Base-by-base conservation (phyloP, 2,113 vertebrate species). In the Ceuthmochares aereus region DNA sequence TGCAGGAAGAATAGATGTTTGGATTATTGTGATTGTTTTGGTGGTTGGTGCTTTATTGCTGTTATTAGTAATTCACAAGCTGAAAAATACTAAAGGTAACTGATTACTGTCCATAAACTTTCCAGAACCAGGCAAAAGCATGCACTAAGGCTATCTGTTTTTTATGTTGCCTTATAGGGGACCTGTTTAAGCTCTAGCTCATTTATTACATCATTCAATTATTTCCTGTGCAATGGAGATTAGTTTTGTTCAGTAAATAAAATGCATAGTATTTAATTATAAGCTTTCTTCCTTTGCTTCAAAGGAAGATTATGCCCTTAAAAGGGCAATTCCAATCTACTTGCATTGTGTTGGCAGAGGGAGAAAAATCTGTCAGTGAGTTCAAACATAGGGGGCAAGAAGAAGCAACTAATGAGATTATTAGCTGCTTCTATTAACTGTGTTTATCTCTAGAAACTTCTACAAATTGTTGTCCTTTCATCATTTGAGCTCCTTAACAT, bases 21-120 rank as follows among this genome's bases (percentile, higher is more conserved):
- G 30, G 32, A 5, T 59, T 74, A 9, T 7, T 81, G 27, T 2
- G 0, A 2, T 64, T 23, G 0, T 30, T 47, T 5, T 54, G 3
- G 2, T n/a, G 0, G 0, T 5, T 12, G 2, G 0, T 54, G 23
- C 4, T 1, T 4, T 60, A 9, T 15, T 69, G 32, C 26, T 93
- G 7, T 3, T 58, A 2, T 3, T n/a, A 8, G 1, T 21, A 18
- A 16, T 29, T 75, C 90, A 14, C 77, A 92, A 37, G 34, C 34
- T 59, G 43, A 96, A 55, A 18, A 3, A 26, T 34, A 0, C 6
- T 22, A 93, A 81, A 97, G 96, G 96, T 97, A 97, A 95, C 8
- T 64, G 29, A 72, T 84, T 70, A 30, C 27, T 84, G 23, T 42
- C 32, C 10, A 19, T 70, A 27, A 90, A 8, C 20, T 78, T 81